These are phyloP conservation scores for Chlamydotis undulata DNA, from an alignment of 2,113 vertebrate species.

Conservation along the genomic window DNA sequence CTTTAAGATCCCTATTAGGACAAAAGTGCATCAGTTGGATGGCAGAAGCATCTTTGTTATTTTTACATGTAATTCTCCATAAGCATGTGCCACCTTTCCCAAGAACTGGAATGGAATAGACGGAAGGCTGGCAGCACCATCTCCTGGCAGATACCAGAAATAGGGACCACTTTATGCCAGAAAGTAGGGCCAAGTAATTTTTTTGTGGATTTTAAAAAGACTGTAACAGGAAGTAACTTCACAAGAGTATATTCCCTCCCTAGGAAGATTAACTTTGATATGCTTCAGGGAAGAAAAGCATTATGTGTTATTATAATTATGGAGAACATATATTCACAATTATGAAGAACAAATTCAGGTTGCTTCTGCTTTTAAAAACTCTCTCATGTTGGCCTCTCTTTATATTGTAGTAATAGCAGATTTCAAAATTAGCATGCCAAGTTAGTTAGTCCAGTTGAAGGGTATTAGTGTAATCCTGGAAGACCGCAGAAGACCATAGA, in stretches of 20 bases:
- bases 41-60: not conserved
- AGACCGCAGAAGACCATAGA: not conserved
- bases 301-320: not conserved
- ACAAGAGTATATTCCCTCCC: not conserved
- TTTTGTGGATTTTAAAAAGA: not conserved
- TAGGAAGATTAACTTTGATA: not conserved
- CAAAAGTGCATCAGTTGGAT: not conserved
- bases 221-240: constrained; percentile 37
- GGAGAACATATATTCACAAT: not conserved
- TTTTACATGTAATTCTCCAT: not conserved
- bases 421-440: not conserved
- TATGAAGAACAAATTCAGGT: constrained; percentile 30
- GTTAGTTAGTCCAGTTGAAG: not conserved
- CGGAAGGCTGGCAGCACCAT: constrained; percentile 60
- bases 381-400: not conserved
- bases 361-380: not conserved
- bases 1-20: not conserved
- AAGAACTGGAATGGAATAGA: not conserved
- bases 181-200: not conserved
- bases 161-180: not conserved
- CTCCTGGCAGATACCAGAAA: constrained; percentile 53
- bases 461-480: not conserved
- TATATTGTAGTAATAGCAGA: not conserved
- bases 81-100: not conserved
- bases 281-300: not conserved